Evolutionary conservation across 2,888 invertebrate genomes (phyloP).

Genomic region (Pimpla rufipes): DNA sequence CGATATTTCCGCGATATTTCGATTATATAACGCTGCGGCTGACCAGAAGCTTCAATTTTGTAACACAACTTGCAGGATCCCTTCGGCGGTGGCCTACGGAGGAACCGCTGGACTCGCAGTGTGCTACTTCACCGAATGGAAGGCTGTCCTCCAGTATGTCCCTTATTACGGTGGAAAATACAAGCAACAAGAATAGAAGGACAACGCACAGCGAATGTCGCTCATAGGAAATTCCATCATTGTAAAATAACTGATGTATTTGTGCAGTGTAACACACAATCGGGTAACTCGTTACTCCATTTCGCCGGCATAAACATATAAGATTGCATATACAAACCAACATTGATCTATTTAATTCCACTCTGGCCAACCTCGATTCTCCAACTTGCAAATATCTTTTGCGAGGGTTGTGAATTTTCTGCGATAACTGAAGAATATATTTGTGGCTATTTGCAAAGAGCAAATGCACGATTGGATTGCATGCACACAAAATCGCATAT

Average conservation of each 20-base stretch:
- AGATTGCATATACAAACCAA: neutral
- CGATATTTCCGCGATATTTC: neutral
- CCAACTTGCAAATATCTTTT: too few species aligned
- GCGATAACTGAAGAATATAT: too few species aligned
- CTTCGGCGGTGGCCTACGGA: constrained; percentile 89
- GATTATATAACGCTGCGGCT: constrained; percentile 23
- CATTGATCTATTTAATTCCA: neutral
- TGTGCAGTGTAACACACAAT: constrained; percentile 23
- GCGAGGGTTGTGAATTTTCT: too few species aligned
- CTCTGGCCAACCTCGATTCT: neutral
- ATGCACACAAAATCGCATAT: too few species aligned
- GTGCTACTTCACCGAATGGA: constrained; percentile 93
- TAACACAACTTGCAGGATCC: constrained; percentile 85
- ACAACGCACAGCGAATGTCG: constrained; percentile 18
- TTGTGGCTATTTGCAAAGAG: too few species aligned
- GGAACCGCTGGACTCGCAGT: constrained; percentile 88
- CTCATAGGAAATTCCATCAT: constrained; percentile 22
- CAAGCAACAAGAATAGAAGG: constrained; percentile 77
- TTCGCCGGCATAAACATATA: neutral
- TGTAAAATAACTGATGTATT: constrained; percentile 42
- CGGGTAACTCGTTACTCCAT: neutral
- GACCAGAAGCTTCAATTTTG: neutral
- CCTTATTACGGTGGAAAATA: constrained; percentile 93
- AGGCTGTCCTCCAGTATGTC: constrained; percentile 89
- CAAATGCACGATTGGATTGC: too few species aligned